Conservation (phyloP, 2,888 invertebrate genomes). For the Tipula vernalis region DNA sequence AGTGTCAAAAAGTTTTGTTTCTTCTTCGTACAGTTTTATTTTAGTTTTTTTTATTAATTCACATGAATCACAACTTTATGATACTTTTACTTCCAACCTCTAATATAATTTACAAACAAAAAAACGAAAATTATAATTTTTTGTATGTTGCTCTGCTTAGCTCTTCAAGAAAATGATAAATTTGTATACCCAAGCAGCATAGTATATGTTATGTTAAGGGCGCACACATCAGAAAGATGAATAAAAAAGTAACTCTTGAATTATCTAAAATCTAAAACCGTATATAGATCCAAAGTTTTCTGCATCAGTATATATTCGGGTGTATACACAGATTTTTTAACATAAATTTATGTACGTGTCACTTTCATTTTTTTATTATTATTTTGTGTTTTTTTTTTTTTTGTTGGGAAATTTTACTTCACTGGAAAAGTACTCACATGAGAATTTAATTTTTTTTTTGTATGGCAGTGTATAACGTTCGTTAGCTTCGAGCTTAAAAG, state of each 20-base stretch:
- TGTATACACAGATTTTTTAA: neutral
- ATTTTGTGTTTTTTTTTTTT: neutral
- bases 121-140: neutral
- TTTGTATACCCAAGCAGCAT: neutral
- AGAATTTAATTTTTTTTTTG: neutral
- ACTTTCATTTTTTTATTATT: neutral
- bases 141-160: neutral
- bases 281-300: neutral
- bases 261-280: neutral
- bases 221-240: neutral
- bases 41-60: neutral
- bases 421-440: neutral
- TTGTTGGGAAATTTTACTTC: neutral
- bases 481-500: neutral
- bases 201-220: neutral
- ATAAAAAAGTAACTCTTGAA: neutral
- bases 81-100: neutral
- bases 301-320: neutral
- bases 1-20: neutral
- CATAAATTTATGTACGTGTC: slow-evolving; percentile 4
- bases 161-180: neutral
- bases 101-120: neutral
- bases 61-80: neutral
- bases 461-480: neutral
- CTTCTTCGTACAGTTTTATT: neutral